Percentiles rank a stretch among this genome's conserved stretches.
Evolutionary conservation across 2,888 invertebrate species (phyloP).

Genomic region (Troilus luridus): DNA sequence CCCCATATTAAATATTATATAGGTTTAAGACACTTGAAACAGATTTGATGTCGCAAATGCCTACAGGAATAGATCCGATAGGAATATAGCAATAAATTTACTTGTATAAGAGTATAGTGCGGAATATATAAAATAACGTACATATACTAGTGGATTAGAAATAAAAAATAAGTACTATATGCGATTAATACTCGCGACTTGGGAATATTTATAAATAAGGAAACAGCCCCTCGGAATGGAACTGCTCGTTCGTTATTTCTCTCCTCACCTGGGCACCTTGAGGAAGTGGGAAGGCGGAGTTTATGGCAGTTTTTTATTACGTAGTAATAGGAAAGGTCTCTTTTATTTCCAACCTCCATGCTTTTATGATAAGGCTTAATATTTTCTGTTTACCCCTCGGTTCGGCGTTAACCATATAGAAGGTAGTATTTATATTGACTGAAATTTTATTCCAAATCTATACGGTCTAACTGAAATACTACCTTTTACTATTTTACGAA

Average conservation of each 20-base stretch:
- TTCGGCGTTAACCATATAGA: not conserved
- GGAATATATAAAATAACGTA: not conserved
- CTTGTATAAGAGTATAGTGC: not conserved
- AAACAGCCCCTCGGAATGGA: not conserved
- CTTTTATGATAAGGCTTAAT: not conserved
- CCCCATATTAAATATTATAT: not conserved
- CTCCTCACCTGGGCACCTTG: not conserved
- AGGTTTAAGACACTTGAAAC: not conserved
- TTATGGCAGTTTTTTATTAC: constrained; percentile 4
- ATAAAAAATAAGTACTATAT: too few species aligned
- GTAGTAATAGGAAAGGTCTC: not conserved
- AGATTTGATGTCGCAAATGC: not conserved
- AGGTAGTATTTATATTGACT: not conserved
- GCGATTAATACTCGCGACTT: not conserved
- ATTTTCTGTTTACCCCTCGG: constrained; percentile 1
- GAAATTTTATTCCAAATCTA: not conserved
- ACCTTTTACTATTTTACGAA: not conserved
- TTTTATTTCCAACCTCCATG: not conserved
- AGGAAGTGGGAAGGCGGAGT: not conserved
- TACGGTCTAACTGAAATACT: not conserved
- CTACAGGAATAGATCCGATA: not conserved
- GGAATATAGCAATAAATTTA: not conserved
- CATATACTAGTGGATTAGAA: too few species aligned
- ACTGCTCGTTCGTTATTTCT: not conserved
- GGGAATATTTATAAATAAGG: not conserved